Base-by-base conservation (phyloP, 1,140 invertebrate genomes). In the Papilio helenus region DNA sequence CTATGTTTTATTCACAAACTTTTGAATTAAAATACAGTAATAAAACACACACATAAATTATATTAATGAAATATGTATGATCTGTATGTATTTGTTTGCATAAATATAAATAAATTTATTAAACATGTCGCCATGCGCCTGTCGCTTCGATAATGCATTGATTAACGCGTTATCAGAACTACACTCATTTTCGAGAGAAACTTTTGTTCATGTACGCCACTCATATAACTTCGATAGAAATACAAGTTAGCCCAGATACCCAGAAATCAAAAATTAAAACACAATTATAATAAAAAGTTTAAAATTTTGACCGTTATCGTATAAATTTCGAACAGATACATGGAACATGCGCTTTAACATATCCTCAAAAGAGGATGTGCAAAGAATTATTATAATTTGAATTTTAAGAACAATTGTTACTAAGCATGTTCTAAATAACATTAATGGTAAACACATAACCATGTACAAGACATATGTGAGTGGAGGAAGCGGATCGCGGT, bases 401-500 rank as follows among this genome's bases (percentile, higher is more conserved):
- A 26, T 12, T 12, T 23, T 23, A 12, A 61, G 20, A 26, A 61
- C 10, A 26, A 23, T 12, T 10, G n/a, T 61, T 61, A 10, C n/a
- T 12, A 61, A 61, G 12, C 20, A 26, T 29, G 61, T 65, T 18
- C 14, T 65, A 65, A 65, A 65, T 65, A 16, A 65, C 61, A 65
- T 65, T 72, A 39, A 72, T 42, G 34, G 42, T 39, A 72, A 72
- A 44, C 34, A 72, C 12, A 79, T 76, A 29, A 58, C 80, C 74
- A 79, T 81, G 79, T 85, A 82, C 81, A 79, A 74, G 78, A 80
- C 87, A 83, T 85, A 89, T 84, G 85, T 84, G 85, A 91, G 85
- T 88, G 89, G 89, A 92, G 90, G 87, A 90, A 92, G 88, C 91
- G 90, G 90, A 91, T 92, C 87, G 90, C 91, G 92, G 92, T 94